These are phyloP conservation scores for Pangasianodon gigas DNA, from an alignment of 2,113 vertebrate species.

Conservation along the genomic window DNA sequence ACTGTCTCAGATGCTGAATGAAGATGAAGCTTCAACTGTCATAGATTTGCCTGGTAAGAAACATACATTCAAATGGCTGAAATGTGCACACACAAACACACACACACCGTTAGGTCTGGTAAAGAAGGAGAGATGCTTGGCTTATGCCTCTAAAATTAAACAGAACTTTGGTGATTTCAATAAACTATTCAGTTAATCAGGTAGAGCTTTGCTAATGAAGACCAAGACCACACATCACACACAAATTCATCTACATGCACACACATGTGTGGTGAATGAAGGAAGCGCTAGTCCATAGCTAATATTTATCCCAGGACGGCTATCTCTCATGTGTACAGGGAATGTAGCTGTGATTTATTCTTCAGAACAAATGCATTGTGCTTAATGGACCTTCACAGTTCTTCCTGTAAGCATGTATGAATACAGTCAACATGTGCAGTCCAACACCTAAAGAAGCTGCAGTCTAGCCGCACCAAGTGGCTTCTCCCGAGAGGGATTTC, in stretches of 20 bases:
- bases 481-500: constrained; percentile 19
- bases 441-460: background rate
- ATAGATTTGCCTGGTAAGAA: constrained; percentile 76
- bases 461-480: constrained; percentile 11
- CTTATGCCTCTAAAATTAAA: background rate
- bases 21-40: constrained; percentile 64
- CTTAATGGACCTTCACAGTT: background rate
- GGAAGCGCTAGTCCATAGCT: background rate
- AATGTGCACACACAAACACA: background rate
- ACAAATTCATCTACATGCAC: background rate
- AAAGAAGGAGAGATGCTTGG: background rate
- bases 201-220: constrained; percentile 20
- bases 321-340: background rate
- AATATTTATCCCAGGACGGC: constrained; percentile 24
- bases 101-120: background rate
- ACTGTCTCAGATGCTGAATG: constrained; percentile 74
- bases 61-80: background rate
- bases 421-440: constrained; percentile 2
- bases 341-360: constrained; percentile 11
- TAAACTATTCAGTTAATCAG: constrained; percentile 26
- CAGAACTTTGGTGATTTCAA: constrained; percentile 15
- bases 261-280: constrained; percentile 1
- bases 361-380: background rate
- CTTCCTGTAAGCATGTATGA: constrained; percentile 12
- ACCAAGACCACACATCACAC: background rate